Percentiles rank a stretch among this genome's conserved stretches.
Evolutionary conservation across 2,113 vertebrate genomes (phyloP).

Genomic region (Corythoichthys intestinalis): DNA sequence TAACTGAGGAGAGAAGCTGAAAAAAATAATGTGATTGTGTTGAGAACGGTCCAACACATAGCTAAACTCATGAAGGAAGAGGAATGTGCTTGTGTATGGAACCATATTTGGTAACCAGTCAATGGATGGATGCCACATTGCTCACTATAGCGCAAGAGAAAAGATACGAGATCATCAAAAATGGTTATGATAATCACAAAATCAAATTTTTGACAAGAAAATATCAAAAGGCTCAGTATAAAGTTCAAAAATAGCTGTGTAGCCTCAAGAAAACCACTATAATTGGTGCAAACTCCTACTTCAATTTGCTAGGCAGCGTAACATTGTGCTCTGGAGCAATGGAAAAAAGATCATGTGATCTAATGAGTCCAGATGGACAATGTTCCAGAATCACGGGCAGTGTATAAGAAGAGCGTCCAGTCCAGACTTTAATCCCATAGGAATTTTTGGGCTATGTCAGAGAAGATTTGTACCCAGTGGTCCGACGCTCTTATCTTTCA

Average conservation of each 20-base stretch:
- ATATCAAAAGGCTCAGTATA: background rate
- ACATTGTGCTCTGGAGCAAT: slow-evolving; percentile 5
- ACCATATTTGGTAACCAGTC: background rate
- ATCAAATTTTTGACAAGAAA: background rate
- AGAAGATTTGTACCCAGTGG: background rate
- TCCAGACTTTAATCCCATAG: slow-evolving; percentile 3
- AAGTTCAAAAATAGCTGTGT: background rate
- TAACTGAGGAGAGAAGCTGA: too few relatives aligned
- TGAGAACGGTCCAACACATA: too few relatives aligned
- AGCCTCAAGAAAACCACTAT: background rate
- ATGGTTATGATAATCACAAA: background rate
- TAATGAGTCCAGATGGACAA: slow-evolving; percentile 4
- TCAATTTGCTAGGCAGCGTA: slow-evolving; percentile 1
- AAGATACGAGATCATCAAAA: background rate
- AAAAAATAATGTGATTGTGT: too few relatives aligned
- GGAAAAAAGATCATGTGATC: slow-evolving; percentile 4
- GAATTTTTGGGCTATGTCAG: slow-evolving; percentile 6
- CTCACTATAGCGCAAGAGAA: background rate
- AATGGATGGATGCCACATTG: too few relatives aligned
- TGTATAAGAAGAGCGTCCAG: background rate
- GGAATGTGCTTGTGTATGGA: background rate
- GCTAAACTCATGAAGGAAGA: background rate
- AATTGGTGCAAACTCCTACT: background rate
- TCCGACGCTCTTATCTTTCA: slow-evolving; percentile 1
- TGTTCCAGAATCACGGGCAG: background rate